These are phyloP conservation scores for Sphaerodactylus townsendi DNA, from an alignment of 2,113 vertebrate genomes.

Conservation along the genomic window DNA sequence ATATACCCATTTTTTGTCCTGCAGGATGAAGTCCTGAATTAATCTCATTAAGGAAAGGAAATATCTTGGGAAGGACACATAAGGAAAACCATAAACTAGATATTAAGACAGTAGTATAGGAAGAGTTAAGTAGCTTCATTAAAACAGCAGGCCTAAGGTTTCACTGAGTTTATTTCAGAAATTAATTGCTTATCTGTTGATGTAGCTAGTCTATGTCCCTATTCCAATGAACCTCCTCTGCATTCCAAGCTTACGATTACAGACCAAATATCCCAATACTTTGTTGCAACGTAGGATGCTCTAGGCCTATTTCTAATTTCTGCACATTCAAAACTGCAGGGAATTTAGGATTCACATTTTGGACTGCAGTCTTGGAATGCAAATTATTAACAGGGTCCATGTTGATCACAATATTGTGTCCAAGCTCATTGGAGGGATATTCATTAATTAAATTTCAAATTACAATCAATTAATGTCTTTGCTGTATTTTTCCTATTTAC, in stretches of 20 bases:
- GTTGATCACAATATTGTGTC: conserved; percentile 44
- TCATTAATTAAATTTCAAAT: conserved; percentile 68
- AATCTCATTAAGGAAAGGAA: too few relatives aligned
- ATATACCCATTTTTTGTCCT: too few relatives aligned
- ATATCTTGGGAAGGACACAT: too few relatives aligned
- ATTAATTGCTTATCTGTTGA: conserved; percentile 14
- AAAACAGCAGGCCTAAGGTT: conserved; percentile 44
- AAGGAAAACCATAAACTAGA: not conserved
- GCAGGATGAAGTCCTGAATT: too few relatives aligned
- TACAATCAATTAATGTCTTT: conserved; percentile 63
- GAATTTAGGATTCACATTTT: conserved; percentile 41
- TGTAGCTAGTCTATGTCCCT: not conserved
- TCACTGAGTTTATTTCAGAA: conserved; percentile 47
- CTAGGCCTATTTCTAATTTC: not conserved
- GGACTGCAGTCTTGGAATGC: conserved; percentile 40
- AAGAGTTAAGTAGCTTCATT: conserved; percentile 35
- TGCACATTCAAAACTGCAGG: conserved; percentile 15
- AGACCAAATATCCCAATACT: not conserved
- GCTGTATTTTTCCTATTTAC: conserved; percentile 51
- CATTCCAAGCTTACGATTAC: not conserved
- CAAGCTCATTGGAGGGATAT: conserved; percentile 56
- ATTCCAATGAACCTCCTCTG: not conserved
- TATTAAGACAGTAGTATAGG: not conserved
- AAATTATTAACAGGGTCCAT: conserved; percentile 48
- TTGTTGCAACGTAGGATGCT: not conserved